A percentile compares a stretch with the other conserved stretches of the same genome.
These are phyloP conservation scores for Girardinichthys multiradiatus DNA, from an alignment of 2,113 vertebrate species.

Conservation along the genomic window DNA sequence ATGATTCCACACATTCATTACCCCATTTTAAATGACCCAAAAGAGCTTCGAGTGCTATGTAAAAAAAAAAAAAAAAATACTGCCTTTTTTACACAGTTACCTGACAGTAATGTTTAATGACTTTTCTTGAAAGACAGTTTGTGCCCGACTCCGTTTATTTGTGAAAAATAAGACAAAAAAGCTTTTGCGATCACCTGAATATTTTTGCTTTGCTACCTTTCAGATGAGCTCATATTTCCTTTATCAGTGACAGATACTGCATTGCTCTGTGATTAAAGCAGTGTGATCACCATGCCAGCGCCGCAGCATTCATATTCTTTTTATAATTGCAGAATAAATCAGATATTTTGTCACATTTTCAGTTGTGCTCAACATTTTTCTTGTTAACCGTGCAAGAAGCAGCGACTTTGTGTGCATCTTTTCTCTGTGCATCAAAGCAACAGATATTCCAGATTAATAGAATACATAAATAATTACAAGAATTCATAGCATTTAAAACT, in stretches of 20 bases:
- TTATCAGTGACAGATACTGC: slow-evolving; percentile 1
- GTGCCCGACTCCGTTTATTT: neutral
- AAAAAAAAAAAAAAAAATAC: neutral
- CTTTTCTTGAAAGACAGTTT: neutral
- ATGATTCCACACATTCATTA: neutral
- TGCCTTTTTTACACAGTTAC: neutral
- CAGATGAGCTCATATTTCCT: slow-evolving; percentile 11
- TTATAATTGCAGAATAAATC: neutral
- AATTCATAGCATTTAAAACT: neutral
- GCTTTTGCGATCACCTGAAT: neutral
- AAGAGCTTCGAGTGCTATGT: neutral
- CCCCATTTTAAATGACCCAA: neutral
- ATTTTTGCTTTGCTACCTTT: neutral
- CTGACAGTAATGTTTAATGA: too few species aligned
- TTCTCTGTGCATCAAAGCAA: slow-evolving; percentile 4
- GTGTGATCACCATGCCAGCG: neutral
- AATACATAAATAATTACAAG: neutral
- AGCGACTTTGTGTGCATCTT: neutral
- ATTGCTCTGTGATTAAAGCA: slow-evolving; percentile 7
- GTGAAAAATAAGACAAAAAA: neutral
- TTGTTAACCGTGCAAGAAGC: neutral
- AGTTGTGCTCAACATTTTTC: neutral
- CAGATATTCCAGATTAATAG: slow-evolving; percentile 3
- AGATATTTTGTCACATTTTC: neutral
- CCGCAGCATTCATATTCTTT: neutral